phyloP scores from a whole-genome alignment of 2,888 invertebrate genomes.

The Amphiduros pacificus region DNA sequence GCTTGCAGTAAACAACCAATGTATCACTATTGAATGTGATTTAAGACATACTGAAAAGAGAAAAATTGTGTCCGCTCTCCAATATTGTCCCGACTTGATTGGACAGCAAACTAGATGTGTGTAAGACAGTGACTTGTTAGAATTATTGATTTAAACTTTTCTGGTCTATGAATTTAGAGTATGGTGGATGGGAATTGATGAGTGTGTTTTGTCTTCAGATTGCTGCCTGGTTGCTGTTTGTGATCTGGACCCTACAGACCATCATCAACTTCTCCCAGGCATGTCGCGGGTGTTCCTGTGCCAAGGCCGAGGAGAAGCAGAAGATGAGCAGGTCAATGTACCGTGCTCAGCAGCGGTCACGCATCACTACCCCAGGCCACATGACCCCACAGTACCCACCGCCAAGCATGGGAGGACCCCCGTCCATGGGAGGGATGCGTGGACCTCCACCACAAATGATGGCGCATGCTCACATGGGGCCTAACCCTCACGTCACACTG shows the following conservation, averaged over 20 bases:
- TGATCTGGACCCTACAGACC: conserved; percentile 24
- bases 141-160: too few relatives aligned
- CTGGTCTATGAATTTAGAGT: too few relatives aligned
- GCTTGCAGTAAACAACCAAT: neutral
- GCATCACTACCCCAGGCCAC: conserved; percentile 31
- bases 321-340: conserved; percentile 25
- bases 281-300: conserved; percentile 32
- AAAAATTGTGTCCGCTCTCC: too few relatives aligned
- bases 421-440: neutral
- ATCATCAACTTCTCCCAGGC: conserved; percentile 15
- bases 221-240: conserved; percentile 27
- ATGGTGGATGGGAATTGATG: too few relatives aligned
- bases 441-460: too few relatives aligned
- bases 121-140: too few relatives aligned
- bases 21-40: neutral
- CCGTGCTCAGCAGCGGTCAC: conserved; percentile 32
- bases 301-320: conserved; percentile 33
- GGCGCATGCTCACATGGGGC: too few relatives aligned
- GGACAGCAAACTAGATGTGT: too few relatives aligned
- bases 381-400: conserved; percentile 19
- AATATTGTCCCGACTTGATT: too few relatives aligned
- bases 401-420: neutral
- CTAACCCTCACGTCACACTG: too few relatives aligned
- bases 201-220: conserved; percentile 19
- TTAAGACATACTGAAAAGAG: neutral